A percentile compares a stretch with the other conserved stretches of the same genome.
phyloP scores from a whole-genome alignment of 2,888 invertebrate species.

The Schizotus pectinicornis region DNA sequence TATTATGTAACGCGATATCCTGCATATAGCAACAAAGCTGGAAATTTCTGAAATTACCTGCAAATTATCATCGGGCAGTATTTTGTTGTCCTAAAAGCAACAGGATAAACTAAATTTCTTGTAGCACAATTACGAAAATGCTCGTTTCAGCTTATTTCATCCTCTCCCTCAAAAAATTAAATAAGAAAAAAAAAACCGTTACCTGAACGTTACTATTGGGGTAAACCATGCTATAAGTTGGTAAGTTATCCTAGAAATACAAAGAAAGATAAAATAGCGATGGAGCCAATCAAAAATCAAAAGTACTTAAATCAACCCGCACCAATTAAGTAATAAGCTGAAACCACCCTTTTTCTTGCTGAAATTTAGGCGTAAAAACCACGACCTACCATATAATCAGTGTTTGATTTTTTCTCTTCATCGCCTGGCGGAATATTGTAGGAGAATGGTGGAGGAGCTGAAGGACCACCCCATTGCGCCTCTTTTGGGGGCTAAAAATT shows the following conservation, averaged over 20 bases:
- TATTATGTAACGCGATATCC: background rate
- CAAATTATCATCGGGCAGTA: constrained; percentile 40
- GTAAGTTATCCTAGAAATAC: constrained; percentile 70
- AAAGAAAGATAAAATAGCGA: constrained; percentile 43
- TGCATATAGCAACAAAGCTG: constrained; percentile 22
- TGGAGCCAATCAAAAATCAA: constrained; percentile 19
- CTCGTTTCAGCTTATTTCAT: constrained; percentile 22
- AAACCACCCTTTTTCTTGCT: constrained; percentile 1
- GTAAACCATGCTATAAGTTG: constrained; percentile 73
- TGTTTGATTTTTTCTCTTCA: constrained; percentile 70
- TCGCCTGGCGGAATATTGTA: constrained; percentile 73
- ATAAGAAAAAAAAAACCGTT: constrained; percentile 48
- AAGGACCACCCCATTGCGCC: constrained; percentile 28
- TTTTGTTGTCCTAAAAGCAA: constrained; percentile 28
- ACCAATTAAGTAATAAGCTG: constrained; percentile 10
- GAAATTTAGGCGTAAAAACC: constrained; percentile 3
- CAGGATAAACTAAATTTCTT: constrained; percentile 16
- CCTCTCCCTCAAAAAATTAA: too few species aligned
- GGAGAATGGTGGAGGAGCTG: constrained; percentile 58
- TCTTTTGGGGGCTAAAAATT: constrained; percentile 33
- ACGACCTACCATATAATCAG: constrained; percentile 62
- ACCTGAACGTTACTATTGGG: constrained; percentile 78
- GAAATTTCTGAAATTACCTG: constrained; percentile 38
- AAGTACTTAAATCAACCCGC: constrained; percentile 1
- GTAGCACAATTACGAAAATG: constrained; percentile 7